Percentiles rank a stretch among this genome's conserved stretches.
These are phyloP conservation scores for Hyalella azteca DNA, from an alignment of 2,888 invertebrate genomes.

Conservation along the genomic window DNA sequence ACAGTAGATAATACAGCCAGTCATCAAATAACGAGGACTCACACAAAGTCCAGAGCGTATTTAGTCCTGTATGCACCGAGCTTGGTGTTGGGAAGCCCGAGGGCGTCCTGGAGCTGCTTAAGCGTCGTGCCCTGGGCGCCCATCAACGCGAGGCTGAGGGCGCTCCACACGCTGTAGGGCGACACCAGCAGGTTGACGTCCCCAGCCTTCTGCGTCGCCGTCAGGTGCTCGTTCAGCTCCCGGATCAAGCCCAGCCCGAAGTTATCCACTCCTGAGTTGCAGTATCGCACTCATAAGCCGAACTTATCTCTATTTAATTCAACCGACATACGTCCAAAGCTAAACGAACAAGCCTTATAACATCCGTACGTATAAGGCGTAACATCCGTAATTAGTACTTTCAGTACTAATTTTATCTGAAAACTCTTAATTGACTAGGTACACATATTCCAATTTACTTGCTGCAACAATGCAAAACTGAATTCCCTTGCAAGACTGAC, in stretches of 20 bases:
- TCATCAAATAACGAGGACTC: background rate
- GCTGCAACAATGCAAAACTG: too few species aligned
- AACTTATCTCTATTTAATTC: too few species aligned
- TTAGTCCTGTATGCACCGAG: constrained; percentile 32
- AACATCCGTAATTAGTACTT: too few species aligned
- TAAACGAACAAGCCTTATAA: too few species aligned
- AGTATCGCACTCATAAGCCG: background rate
- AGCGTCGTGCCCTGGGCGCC: constrained; percentile 78
- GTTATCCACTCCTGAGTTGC: background rate
- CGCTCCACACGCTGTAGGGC: constrained; percentile 85
- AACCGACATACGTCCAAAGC: too few species aligned
- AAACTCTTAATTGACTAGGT: too few species aligned
- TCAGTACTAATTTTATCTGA: too few species aligned
- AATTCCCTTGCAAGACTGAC: too few species aligned
- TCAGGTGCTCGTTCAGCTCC: background rate
- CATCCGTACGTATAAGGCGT: too few species aligned
- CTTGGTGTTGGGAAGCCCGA: constrained; percentile 67
- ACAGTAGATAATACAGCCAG: too few species aligned
- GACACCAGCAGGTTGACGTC: constrained; percentile 79
- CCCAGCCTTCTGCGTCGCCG: background rate
- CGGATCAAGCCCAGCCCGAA: background rate
- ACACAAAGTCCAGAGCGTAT: constrained; percentile 28
- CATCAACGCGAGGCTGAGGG: constrained; percentile 79
- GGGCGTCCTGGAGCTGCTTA: constrained; percentile 69
- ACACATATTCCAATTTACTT: too few species aligned